Conservation (phyloP, 2,888 invertebrate species). For the Rutpela maculata region DNA sequence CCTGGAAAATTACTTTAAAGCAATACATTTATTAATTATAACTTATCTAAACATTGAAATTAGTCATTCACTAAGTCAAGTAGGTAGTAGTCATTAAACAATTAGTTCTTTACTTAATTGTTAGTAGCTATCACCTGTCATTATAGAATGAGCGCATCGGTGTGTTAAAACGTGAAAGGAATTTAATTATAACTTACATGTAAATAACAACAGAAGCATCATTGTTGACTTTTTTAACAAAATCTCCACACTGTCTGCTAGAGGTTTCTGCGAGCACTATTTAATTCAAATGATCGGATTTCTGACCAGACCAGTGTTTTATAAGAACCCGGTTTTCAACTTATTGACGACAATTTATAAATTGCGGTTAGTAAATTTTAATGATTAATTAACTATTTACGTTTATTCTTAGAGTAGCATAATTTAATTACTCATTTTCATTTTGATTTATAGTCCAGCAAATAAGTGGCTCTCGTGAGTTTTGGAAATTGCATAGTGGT, state of each 20-base stretch:
- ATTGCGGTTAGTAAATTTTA: conserved; percentile 25
- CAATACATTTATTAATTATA: too few species aligned
- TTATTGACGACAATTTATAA: conserved; percentile 25
- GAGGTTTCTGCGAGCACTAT: conserved; percentile 14
- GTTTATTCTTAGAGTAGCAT: background rate
- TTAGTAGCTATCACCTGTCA: too few species aligned
- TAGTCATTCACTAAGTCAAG: too few species aligned
- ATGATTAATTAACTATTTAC: background rate
- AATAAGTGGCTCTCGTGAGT: too few species aligned
- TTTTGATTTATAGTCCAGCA: background rate
- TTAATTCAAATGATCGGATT: conserved; percentile 14
- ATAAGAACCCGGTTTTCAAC: conserved; percentile 15
- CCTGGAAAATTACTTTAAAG: too few species aligned
- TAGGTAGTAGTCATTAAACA: too few species aligned
- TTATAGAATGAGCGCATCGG: background rate
- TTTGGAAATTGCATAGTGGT: too few species aligned
- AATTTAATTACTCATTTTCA: background rate
- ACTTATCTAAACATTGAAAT: too few species aligned
- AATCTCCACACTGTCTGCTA: background rate
- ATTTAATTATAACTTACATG: conserved; percentile 33
- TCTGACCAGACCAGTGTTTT: conserved; percentile 23
- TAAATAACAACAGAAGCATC: conserved; percentile 6
- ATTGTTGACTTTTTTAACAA: conserved; percentile 15
- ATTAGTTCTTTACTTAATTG: too few species aligned
- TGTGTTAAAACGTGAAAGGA: background rate